These are phyloP conservation scores for Adelges cooleyi DNA, from an alignment of 1,140 invertebrate species.

Conservation along the genomic window DNA sequence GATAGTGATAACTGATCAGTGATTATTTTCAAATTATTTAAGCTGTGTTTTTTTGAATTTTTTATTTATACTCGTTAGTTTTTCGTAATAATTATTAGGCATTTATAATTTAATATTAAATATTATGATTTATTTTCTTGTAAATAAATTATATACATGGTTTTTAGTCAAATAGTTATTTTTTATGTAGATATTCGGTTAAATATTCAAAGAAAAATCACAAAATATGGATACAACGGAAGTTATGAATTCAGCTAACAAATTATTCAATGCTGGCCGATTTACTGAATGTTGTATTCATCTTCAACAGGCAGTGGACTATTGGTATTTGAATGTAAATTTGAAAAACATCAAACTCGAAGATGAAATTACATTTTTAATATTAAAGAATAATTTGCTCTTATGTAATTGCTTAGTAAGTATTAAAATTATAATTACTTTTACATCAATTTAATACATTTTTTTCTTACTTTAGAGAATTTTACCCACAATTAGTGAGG, in stretches of 20 bases:
- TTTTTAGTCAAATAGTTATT: too few relatives aligned
- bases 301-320: neutral
- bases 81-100: too few relatives aligned
- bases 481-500: neutral
- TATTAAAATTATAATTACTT: neutral
- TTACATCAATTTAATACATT: neutral
- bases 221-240: neutral
- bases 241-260: neutral
- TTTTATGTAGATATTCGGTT: too few relatives aligned
- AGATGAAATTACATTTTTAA: neutral
- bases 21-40: too few relatives aligned
- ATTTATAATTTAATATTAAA: too few relatives aligned
- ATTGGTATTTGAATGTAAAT: neutral
- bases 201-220: too few relatives aligned
- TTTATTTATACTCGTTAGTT: too few relatives aligned
- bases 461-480: neutral
- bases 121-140: too few relatives aligned
- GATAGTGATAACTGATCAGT: too few relatives aligned
- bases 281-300: neutral
- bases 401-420: constrained; percentile 9
- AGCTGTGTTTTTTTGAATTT: too few relatives aligned
- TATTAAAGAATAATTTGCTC: constrained; percentile 10
- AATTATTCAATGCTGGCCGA: neutral
- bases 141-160: too few relatives aligned
- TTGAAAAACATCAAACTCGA: neutral